These are phyloP conservation scores for Epizoanthus rinbou DNA, from an alignment of 92 coral and sea anemone genomes.

Conservation along the genomic window DNA sequence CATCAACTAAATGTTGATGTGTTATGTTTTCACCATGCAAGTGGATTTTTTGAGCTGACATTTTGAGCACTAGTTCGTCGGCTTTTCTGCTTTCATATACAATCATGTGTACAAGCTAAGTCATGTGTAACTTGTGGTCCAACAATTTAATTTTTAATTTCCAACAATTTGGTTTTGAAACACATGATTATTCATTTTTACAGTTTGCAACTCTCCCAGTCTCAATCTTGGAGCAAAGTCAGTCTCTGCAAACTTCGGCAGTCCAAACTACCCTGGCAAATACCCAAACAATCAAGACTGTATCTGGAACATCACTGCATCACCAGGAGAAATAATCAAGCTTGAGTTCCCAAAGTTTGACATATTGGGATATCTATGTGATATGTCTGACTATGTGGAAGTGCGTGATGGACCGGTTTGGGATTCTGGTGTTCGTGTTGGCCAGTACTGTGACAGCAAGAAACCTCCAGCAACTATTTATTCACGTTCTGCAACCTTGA, in stretches of 20 bases:
- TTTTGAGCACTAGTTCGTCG: too few relatives aligned
- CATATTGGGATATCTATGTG: neutral
- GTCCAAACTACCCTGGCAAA: constrained; percentile 11
- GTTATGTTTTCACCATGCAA: too few relatives aligned
- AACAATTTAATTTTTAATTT: too few relatives aligned
- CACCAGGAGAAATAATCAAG: constrained; percentile 20
- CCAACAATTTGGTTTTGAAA: too few relatives aligned
- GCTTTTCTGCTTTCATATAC: too few relatives aligned
- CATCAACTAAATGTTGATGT: too few relatives aligned
- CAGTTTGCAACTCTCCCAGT: constrained; percentile 31
- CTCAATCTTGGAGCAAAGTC: constrained; percentile 22
- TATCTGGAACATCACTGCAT: constrained; percentile 36
- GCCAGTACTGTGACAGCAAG: constrained; percentile 15
- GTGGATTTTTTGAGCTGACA: too few relatives aligned
- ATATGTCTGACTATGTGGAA: constrained; percentile 15
- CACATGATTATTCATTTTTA: neutral
- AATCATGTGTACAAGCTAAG: too few relatives aligned
- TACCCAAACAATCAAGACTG: constrained; percentile 1
- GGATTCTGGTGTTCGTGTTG: constrained; percentile 7
- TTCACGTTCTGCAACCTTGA: constrained; percentile 8
- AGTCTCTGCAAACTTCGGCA: neutral
- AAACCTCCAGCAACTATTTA: constrained; percentile 7
- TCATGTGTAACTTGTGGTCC: too few relatives aligned
- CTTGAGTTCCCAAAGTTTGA: constrained; percentile 1
- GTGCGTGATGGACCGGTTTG: constrained; percentile 29